Percentiles rank a stretch among this genome's conserved stretches.
Evolutionary conservation across 1,140 invertebrate genomes (phyloP).

Genomic region (Temnothorax curvispinosus): DNA sequence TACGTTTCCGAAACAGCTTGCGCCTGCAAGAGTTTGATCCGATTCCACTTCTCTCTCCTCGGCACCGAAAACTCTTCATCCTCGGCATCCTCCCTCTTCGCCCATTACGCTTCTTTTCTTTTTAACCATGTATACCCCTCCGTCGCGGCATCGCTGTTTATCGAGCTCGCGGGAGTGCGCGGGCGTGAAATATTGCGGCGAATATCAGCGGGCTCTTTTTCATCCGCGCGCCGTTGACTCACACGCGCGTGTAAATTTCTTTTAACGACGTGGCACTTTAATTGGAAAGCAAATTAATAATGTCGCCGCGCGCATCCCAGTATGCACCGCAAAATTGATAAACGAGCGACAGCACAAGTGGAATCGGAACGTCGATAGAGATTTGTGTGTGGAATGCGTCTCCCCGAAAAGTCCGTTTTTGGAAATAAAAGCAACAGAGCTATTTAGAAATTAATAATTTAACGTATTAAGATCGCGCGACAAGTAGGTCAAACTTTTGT

Average conservation of each 20-base stretch:
- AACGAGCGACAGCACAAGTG: neutral
- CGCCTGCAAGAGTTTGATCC: neutral
- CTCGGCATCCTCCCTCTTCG: too few relatives aligned
- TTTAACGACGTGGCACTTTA: slow-evolving; percentile 48
- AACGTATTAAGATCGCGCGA: neutral
- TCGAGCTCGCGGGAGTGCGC: slow-evolving; percentile 19
- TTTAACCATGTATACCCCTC: neutral
- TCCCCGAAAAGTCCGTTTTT: neutral
- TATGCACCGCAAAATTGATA: slow-evolving; percentile 27
- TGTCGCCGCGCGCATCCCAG: neutral
- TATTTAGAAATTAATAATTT: neutral
- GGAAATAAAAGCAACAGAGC: neutral
- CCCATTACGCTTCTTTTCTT: neutral
- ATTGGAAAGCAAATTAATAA: slow-evolving; percentile 66
- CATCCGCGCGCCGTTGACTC: slow-evolving; percentile 19
- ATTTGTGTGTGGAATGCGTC: neutral
- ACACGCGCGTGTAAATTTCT: slow-evolving; percentile 51
- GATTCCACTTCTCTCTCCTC: neutral
- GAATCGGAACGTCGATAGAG: slow-evolving; percentile 12
- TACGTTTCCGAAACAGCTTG: slow-evolving; percentile 4
- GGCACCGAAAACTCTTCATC: neutral
- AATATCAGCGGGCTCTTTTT: slow-evolving; percentile 65
- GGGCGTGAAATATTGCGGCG: slow-evolving; percentile 59
- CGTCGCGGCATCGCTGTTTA: slow-evolving; percentile 43
- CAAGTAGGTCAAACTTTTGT: neutral